These are phyloP conservation scores for Melanotaenia parkinsoni DNA, from an alignment of 2,797 vertebrate genomes.

Conservation along the genomic window DNA sequence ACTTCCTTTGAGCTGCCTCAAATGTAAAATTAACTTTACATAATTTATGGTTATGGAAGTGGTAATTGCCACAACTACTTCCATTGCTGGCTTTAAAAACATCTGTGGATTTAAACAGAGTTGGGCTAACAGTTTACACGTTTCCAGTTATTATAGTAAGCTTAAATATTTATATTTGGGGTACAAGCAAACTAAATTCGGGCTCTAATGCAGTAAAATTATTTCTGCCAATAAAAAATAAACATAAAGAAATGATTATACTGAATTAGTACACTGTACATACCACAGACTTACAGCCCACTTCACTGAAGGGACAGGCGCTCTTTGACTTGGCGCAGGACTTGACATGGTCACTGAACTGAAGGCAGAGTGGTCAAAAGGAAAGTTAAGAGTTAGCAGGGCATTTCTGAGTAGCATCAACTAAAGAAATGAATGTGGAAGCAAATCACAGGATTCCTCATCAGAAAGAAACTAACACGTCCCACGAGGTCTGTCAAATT, in stretches of 20 bases:
- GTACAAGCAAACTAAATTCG: background rate
- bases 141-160: too few relatives aligned
- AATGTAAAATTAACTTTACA: too few relatives aligned
- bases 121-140: too few relatives aligned
- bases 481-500: background rate
- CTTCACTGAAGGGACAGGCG: conserved; percentile 88
- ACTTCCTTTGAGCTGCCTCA: too few relatives aligned
- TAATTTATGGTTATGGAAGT: too few relatives aligned
- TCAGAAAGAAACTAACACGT: conserved; percentile 33
- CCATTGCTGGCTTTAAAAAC: too few relatives aligned
- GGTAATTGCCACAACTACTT: too few relatives aligned
- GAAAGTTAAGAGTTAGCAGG: background rate
- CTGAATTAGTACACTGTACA: conserved; percentile 44
- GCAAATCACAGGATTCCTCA: background rate
- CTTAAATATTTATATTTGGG: background rate
- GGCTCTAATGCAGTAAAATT: background rate
- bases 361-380: conserved; percentile 9
- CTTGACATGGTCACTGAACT: conserved; percentile 91
- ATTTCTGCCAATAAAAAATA: background rate
- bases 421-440: conserved; percentile 35
- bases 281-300: conserved; percentile 89
- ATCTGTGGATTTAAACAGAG: too few relatives aligned
- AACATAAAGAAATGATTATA: background rate
- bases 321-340: conserved; percentile 87
- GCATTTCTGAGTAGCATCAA: background rate